Percentiles rank a stretch among this genome's conserved stretches.
phyloP scores from a whole-genome alignment of 2,888 invertebrate genomes.

The Minunthozetes semirufus region DNA sequence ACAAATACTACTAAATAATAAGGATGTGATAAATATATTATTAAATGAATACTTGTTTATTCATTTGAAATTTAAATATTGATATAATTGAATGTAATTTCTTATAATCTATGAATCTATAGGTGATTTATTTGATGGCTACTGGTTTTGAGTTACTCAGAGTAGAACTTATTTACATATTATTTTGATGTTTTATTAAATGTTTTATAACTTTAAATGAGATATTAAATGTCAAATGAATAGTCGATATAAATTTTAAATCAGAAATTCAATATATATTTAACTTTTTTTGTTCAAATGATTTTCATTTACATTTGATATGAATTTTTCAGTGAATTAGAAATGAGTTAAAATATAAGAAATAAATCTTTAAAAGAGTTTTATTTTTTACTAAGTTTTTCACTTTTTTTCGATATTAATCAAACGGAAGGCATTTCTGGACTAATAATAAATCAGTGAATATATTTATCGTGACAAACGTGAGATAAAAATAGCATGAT shows the following conservation, averaged over 20 bases:
- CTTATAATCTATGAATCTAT: too few species aligned
- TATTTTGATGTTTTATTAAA: background rate
- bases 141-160: background rate
- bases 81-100: too few species aligned
- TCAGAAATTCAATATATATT: background rate
- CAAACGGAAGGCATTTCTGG: background rate
- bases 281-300: background rate
- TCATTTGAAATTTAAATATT: too few species aligned
- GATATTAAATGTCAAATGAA: background rate
- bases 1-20: too few species aligned
- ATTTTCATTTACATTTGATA: too few species aligned
- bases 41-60: too few species aligned
- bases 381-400: background rate
- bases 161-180: background rate
- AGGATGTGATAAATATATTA: too few species aligned
- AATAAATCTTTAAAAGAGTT: background rate
- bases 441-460: background rate
- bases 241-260: background rate
- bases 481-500: background rate
- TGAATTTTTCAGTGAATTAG: background rate
- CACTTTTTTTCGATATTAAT: background rate
- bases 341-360: background rate
- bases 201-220: background rate
- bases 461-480: background rate
- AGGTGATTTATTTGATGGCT: background rate